Base-by-base conservation (phyloP, 2,888 invertebrate genomes). In the Megaustenia siamemsis region DNA sequence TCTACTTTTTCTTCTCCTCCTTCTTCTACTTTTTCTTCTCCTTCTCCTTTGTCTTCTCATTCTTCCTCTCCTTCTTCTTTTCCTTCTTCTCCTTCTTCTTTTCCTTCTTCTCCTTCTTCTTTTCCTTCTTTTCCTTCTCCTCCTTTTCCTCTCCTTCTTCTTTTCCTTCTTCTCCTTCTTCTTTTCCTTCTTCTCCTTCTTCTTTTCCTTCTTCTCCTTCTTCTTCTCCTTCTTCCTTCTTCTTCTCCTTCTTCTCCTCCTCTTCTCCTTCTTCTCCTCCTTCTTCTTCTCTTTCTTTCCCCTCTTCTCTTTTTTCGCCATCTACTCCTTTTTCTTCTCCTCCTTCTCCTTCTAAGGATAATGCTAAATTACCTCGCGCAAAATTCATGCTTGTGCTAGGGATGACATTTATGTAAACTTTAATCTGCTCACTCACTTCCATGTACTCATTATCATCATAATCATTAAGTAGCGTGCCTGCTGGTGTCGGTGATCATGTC, bases 291-390 rank as follows among this genome's bases (percentile, higher is more conserved):
- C 10, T 63, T 15, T 63, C 5, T 32, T 63, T 28, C 28, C 15
- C 15, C 28, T n/a, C 5, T 15, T 63, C 15, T 15, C 32, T 63
- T 4, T 53, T 28, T 12, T 53, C 35, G 53, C 32, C 32, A 12
- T 76, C 40, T n/a, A 4, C 43, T 6, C 43, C 43, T n/a, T 49
- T 53, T 32, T 76, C n/a, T n/a, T 28, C 43, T 75, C 21, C 21
- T 40, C 21, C n/a, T 63, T 63, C 63, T 63, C 63, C 24, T 63
- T 63, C 35, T 77, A 53, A 77, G 24, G n/a, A 43, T 82, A 49
- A n/a, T 80, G 77, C 6, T 28, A n/a, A n/a, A n/a, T n/a, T n/a
- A n/a, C n/a, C n/a, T n/a, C n/a, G n/a, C n/a, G n/a, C n/a, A n/a
- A n/a, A n/a, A n/a, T n/a, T n/a, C n/a, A n/a, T n/a, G n/a, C n/a